Conservation (phyloP, 2,888 invertebrate species). For the Eupithecia vulgata region DNA sequence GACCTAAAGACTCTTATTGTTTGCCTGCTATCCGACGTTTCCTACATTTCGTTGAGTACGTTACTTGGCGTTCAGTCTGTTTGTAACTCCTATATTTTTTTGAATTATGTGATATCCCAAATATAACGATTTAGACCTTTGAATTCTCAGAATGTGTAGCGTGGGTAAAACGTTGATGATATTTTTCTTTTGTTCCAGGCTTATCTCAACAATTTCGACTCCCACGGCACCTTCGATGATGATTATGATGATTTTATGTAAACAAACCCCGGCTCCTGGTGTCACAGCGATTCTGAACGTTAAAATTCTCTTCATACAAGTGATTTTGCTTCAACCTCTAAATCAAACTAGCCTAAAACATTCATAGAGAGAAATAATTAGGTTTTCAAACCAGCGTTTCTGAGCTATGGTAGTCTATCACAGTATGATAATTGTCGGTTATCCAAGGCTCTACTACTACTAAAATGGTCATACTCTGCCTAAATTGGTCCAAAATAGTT, state of each 20-base stretch:
- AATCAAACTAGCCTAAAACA: neutral
- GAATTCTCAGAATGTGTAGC: too few relatives aligned
- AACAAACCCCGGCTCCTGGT: conserved; percentile 50
- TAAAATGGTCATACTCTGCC: neutral
- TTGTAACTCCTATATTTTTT: too few relatives aligned
- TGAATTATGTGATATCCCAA: too few relatives aligned
- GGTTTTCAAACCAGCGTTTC: neutral
- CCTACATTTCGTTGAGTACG: too few relatives aligned
- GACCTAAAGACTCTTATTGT: too few relatives aligned
- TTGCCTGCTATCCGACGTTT: too few relatives aligned
- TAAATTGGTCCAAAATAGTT: neutral
- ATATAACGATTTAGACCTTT: too few relatives aligned
- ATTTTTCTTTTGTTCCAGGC: conserved; percentile 72
- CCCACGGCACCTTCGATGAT: conserved; percentile 86
- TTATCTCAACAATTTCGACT: conserved; percentile 86
- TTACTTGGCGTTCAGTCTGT: too few relatives aligned
- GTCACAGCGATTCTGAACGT: conserved; percentile 32
- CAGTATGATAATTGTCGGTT: neutral
- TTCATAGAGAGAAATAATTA: neutral
- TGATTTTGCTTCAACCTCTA: conserved; percentile 16
- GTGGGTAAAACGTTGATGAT: neutral
- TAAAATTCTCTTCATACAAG: conserved; percentile 14
- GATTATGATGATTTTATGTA: conserved; percentile 93
- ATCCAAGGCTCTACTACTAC: neutral
- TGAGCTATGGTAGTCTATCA: neutral